Evolutionary conservation across 2,797 vertebrate species (phyloP).

Genomic region (Manis javanica): DNA sequence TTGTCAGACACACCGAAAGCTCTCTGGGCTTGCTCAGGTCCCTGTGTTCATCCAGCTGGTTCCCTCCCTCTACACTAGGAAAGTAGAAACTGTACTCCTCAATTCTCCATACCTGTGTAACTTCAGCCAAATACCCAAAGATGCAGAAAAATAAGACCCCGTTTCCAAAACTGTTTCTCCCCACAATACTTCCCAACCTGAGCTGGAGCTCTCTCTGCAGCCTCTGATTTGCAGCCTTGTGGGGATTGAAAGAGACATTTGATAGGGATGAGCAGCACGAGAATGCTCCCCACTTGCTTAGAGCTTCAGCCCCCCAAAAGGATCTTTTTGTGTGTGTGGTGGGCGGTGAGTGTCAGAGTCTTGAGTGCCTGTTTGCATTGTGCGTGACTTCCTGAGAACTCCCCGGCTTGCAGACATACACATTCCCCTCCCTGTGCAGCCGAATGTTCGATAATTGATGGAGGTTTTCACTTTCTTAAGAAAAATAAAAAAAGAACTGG

Average conservation of each 20-base stretch:
- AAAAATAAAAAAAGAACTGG: background rate
- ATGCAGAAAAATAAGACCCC: background rate
- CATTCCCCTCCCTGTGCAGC: rapidly evolving
- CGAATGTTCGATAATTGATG: rapidly evolving
- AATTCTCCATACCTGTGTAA: too few species aligned
- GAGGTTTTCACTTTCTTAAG: background rate
- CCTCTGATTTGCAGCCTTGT: rapidly evolving
- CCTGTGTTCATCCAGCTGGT: too few species aligned
- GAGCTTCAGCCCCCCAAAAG: too few species aligned
- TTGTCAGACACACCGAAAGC: too few species aligned
- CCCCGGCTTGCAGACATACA: rapidly evolving
- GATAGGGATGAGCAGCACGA: rapidly evolving
- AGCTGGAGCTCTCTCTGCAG: rapidly evolving
- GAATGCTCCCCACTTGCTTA: rapidly evolving
- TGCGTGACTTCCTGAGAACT: too few species aligned
- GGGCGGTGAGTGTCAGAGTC: background rate
- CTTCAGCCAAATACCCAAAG: background rate
- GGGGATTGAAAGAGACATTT: rapidly evolving
- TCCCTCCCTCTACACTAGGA: too few species aligned
- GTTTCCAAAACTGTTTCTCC: background rate
- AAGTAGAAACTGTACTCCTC: too few species aligned
- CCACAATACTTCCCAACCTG: rapidly evolving
- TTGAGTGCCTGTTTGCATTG: background rate
- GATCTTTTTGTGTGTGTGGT: too few species aligned
- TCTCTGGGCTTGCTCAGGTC: too few species aligned